Evolutionary conservation across 2,113 vertebrate genomes (phyloP).

Genomic region (Gymnogyps californianus): DNA sequence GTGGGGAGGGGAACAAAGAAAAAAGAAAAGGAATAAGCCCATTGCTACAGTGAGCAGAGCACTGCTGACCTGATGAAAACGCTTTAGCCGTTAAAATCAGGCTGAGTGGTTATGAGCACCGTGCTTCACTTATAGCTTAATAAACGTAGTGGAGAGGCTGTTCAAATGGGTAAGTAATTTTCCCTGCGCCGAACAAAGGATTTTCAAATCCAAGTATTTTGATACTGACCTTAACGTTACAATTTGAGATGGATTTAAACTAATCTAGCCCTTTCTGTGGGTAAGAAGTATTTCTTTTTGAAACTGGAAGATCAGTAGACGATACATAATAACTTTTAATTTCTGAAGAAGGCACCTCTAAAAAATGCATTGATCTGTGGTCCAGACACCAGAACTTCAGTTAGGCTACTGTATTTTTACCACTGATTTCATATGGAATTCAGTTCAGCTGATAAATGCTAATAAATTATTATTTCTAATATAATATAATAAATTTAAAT

Average conservation of each 20-base stretch:
- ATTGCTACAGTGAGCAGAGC: not conserved
- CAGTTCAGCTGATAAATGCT: not conserved
- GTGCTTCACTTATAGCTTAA: not conserved
- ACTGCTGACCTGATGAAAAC: not conserved
- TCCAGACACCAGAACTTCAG: not conserved
- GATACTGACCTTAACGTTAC: not conserved
- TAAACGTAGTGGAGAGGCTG: not conserved
- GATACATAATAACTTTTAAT: not conserved
- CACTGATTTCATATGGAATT: not conserved
- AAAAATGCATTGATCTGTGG: not conserved
- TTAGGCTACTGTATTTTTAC: not conserved
- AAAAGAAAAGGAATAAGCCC: not conserved
- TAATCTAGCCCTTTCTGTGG: not conserved
- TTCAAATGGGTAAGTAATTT: constrained; percentile 3
- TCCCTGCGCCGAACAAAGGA: not conserved
- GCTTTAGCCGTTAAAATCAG: not conserved
- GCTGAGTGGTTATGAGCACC: not conserved
- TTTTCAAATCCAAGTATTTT: constrained; percentile 17
- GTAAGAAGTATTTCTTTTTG: not conserved
- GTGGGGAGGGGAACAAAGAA: not conserved
- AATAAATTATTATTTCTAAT: not conserved
- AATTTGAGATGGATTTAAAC: not conserved
- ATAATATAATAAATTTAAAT: not conserved
- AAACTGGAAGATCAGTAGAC: not conserved
- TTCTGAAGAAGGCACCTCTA: not conserved